Conservation (phyloP, 2,113 vertebrate genomes). For the Pheucticus melanocephalus region DNA sequence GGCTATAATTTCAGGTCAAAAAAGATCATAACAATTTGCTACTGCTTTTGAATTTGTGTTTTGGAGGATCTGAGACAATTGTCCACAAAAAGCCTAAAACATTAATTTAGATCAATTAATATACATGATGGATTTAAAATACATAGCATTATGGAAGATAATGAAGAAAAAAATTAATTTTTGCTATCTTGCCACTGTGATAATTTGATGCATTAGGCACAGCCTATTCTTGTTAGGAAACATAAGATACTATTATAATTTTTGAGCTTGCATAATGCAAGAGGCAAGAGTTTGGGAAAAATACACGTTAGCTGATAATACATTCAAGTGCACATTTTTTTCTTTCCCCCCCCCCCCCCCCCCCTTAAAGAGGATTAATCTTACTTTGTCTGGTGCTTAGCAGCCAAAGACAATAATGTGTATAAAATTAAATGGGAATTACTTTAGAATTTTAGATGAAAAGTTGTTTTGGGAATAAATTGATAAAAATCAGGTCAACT, state of each 20-base stretch:
- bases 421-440: conserved; percentile 32
- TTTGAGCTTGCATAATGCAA: neutral
- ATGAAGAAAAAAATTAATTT: neutral
- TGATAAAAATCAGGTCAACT: neutral
- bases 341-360: rapidly evolving
- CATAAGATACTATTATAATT: neutral
- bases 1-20: neutral
- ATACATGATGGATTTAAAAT: neutral
- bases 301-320: neutral
- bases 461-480: conserved; percentile 1
- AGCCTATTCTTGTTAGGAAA: neutral
- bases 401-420: conserved; percentile 16
- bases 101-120: neutral
- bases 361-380: conserved; percentile 13
- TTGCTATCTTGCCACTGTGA: neutral
- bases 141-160: neutral
- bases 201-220: neutral
- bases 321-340: neutral
- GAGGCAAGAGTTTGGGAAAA: neutral
- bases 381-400: conserved; percentile 26
- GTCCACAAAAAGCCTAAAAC: neutral
- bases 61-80: neutral
- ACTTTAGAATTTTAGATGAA: conserved; percentile 18
- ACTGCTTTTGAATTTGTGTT: neutral
- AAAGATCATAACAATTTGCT: neutral